phyloP scores from a whole-genome alignment of 2,113 vertebrate genomes.

The Lophochroa leadbeateri region DNA sequence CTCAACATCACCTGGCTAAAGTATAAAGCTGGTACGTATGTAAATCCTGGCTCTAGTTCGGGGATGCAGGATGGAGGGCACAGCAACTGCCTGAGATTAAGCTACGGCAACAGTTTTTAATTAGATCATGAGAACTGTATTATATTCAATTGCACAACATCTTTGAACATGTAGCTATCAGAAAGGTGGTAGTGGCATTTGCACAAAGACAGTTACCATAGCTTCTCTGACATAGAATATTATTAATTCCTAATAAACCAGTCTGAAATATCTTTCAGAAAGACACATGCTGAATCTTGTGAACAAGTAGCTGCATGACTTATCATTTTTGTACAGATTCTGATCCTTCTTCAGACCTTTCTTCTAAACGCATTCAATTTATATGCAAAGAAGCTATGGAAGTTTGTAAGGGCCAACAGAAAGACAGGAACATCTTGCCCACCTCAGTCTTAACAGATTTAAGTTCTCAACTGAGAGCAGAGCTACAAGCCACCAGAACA shows the following conservation, averaged over 20 bases:
- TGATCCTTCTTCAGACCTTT: neutral
- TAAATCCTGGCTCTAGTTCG: neutral
- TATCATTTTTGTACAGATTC: neutral
- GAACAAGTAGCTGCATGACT: neutral
- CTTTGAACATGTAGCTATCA: neutral
- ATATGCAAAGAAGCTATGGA: neutral
- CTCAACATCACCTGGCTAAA: neutral
- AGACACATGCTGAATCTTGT: neutral
- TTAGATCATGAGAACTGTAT: neutral
- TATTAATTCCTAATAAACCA: neutral
- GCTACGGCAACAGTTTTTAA: neutral
- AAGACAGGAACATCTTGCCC: neutral
- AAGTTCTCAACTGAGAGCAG: neutral
- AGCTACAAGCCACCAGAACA: neutral
- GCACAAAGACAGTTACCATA: neutral
- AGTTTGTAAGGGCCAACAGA: neutral
- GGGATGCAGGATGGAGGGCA: neutral
- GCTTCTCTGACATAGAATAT: neutral
- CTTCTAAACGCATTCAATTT: neutral
- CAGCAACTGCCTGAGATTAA: neutral
- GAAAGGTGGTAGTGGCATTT: neutral
- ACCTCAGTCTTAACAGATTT: neutral
- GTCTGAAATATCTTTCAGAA: neutral
- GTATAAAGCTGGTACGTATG: neutral
- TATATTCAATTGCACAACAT: neutral